These are phyloP conservation scores for Upupa epops DNA, from an alignment of 2,113 vertebrate genomes.

Conservation along the genomic window DNA sequence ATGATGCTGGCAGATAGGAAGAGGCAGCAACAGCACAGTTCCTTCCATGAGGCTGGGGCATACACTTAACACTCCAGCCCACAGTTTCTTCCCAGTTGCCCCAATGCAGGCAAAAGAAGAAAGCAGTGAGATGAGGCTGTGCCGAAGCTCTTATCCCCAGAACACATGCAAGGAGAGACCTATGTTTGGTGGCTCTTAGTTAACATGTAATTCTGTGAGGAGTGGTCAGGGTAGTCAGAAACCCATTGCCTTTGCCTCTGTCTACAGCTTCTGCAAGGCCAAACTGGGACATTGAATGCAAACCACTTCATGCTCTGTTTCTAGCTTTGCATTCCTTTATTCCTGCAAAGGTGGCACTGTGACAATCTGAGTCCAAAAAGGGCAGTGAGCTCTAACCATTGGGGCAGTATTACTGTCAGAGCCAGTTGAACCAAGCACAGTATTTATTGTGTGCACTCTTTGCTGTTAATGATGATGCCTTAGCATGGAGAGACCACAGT, in stretches of 20 bases:
- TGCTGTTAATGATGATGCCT: not conserved
- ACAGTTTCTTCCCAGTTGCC: not conserved
- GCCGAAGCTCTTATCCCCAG: not conserved
- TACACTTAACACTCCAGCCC: not conserved
- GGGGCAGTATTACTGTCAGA: not conserved
- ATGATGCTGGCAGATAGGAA: not conserved
- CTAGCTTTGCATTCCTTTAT: not conserved
- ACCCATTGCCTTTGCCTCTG: not conserved
- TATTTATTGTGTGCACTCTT: not conserved
- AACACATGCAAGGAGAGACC: rapidly evolving
- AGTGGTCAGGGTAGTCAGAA: not conserved
- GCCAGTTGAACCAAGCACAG: not conserved
- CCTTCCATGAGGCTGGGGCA: rapidly evolving
- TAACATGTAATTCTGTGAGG: not conserved
- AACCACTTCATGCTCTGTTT: not conserved
- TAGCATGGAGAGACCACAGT: not conserved
- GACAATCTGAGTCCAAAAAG: rapidly evolving
- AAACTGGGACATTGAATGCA: not conserved
- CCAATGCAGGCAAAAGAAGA: not conserved
- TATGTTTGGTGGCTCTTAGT: not conserved
- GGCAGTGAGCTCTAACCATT: not conserved
- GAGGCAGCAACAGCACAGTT: rapidly evolving
- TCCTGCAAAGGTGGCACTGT: not conserved
- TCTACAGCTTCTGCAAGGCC: not conserved
- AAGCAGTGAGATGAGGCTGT: not conserved